Percentiles rank a stretch among this genome's conserved stretches.
phyloP scores from a whole-genome alignment of 2,888 invertebrate genomes.

The Stramonita haemastoma region DNA sequence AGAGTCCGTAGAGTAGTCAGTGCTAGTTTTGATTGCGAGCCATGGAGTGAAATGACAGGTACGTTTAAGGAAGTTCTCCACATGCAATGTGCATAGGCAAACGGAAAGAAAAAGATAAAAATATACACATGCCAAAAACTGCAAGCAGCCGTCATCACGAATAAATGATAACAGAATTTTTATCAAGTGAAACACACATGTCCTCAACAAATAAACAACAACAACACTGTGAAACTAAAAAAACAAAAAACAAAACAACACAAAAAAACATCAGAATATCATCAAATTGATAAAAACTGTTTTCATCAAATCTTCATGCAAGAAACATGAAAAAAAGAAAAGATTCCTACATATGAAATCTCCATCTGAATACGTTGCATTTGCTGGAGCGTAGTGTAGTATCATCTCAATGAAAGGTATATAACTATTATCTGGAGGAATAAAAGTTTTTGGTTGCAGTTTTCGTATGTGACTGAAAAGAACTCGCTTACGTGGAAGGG shows the following conservation, averaged over 20 bases:
- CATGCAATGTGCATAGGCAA: no score
- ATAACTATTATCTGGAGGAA: not conserved
- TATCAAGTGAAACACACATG: not conserved
- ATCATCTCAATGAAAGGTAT: not conserved
- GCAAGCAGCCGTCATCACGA: no score
- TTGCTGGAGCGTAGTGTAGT: not conserved
- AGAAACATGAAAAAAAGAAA: not conserved
- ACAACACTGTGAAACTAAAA: not conserved
- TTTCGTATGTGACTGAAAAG: not conserved
- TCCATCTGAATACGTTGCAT: conserved; percentile 30
- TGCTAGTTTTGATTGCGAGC: no score
- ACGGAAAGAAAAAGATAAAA: no score
- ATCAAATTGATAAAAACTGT: not conserved
- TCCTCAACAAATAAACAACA: no score
- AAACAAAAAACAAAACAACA: not conserved
- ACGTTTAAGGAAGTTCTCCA: no score
- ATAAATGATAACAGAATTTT: not conserved
- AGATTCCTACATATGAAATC: conserved; percentile 30
- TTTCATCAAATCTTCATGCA: no score
- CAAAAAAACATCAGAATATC: not conserved
- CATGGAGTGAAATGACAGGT: no score
- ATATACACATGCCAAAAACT: no score
- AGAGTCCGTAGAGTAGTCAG: no score
- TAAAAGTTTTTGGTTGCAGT: not conserved
- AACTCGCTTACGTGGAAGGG: not conserved